phyloP scores from a whole-genome alignment of 2,113 vertebrate genomes.

The Hassar affinis region DNA sequence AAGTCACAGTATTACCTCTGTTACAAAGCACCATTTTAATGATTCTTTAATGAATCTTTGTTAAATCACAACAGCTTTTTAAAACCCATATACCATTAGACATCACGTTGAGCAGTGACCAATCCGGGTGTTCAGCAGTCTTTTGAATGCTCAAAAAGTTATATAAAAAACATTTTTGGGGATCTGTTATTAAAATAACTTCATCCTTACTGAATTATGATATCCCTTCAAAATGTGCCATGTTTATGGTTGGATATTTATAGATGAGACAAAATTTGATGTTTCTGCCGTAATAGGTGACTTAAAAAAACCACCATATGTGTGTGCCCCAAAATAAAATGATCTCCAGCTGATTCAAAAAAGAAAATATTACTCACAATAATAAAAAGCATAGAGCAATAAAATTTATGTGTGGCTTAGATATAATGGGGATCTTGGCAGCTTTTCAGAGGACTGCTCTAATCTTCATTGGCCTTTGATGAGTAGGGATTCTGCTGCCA shows the following conservation, averaged over 20 bases:
- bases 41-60: background rate
- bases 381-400: slow-evolving; percentile 27
- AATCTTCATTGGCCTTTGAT: slow-evolving; percentile 6
- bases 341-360: background rate
- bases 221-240: background rate
- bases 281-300: slow-evolving; percentile 11
- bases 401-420: background rate
- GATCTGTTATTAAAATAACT: background rate
- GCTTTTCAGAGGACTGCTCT: background rate
- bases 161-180: too few species aligned
- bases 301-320: background rate
- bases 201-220: background rate
- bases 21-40: background rate
- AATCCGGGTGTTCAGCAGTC: too few species aligned
- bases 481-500: slow-evolving; percentile 5
- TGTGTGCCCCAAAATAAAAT: background rate
- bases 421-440: slow-evolving; percentile 18
- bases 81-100: background rate
- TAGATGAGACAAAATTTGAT: slow-evolving; percentile 7
- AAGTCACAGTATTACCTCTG: too few species aligned
- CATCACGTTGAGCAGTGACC: background rate
- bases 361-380: slow-evolving; percentile 14
- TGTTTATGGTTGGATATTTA: background rate
- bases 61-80: background rate
- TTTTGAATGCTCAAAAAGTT: background rate